Evolutionary conservation across 2,113 vertebrate species (phyloP).

Genomic region (Haemorhous mexicanus): DNA sequence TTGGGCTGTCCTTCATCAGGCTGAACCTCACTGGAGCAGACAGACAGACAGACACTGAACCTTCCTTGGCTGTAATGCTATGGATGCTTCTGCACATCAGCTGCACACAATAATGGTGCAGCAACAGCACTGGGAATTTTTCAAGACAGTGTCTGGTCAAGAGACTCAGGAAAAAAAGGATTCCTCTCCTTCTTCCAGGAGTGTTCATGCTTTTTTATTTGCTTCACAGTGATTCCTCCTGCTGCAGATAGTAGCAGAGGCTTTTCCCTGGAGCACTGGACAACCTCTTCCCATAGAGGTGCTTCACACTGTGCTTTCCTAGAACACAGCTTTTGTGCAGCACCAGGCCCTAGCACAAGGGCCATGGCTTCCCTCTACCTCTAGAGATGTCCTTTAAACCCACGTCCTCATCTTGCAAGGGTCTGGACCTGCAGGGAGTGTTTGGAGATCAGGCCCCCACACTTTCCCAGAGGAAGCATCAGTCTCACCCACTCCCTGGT

Average conservation of each 20-base stretch:
- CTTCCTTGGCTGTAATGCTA: too few relatives aligned
- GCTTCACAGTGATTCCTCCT: not conserved
- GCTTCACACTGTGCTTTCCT: not conserved
- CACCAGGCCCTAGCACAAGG: not conserved
- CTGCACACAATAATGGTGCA: not conserved
- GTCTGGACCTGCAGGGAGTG: not conserved
- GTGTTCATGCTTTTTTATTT: not conserved
- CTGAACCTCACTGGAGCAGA: not conserved
- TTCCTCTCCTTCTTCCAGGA: not conserved
- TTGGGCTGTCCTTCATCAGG: not conserved
- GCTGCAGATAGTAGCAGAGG: not conserved
- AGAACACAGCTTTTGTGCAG: not conserved
- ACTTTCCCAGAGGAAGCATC: not conserved
- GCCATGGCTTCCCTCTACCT: not conserved
- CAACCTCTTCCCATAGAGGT: not conserved
- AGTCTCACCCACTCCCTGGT: slow-evolving; percentile 25
- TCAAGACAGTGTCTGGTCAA: not conserved
- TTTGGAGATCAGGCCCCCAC: not conserved
- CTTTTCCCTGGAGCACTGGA: not conserved
- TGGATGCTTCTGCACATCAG: rapidly evolving
- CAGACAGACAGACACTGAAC: not conserved
- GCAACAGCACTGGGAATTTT: not conserved
- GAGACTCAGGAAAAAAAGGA: not conserved
- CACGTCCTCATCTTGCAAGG: not conserved
- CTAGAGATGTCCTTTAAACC: not conserved